Evolutionary conservation across 2,113 vertebrate genomes (phyloP), one percentile per base, ranked within the genome.

Genomic region (Prunella himalayana): DNA sequence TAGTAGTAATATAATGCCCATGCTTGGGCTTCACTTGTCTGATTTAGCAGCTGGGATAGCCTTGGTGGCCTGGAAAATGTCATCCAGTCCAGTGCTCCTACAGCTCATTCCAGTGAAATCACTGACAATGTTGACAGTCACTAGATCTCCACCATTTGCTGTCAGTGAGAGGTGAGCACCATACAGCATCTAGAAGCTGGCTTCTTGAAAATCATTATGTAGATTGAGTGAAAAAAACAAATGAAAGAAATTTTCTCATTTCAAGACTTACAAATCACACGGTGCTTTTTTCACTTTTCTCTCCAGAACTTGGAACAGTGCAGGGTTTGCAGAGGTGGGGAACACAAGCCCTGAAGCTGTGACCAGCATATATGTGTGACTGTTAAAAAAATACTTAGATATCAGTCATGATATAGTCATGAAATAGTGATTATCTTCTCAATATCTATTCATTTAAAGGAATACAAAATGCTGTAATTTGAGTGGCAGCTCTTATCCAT

Each of bases 401-500:
- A 60, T 41, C 41, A 81, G 57, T 64, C 79, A 51, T 69, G 82
- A 85, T n/a, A n/a, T n/a, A n/a, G n/a, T n/a, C n/a, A n/a, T n/a
- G n/a, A n/a, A 90, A 86, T 37, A 17, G 39, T 85, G 51, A 96
- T 95, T 80, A 59, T 95, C 76, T 78, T 88, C 51, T 73, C 86
- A 82, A 86, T 66, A 80, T 94, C 47, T 91, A 24, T 88, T 87
- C 64, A 65, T 86, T 93, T 95, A 82, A 96, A 95, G 22, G 51
- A 96, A 96, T 68, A 92, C 21, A 82, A 80, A 65, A 85, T 73
- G 54, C 84, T 70, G 53, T 82, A 45, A 89, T 92, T 83, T 90
- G 87, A 92, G 27, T 93, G 88, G 56, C 69, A 93, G 31, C 69
- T 93, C 82, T 96, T 83, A 94, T 77, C 70, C 44, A 13, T 66